Evolutionary conservation across 2,113 vertebrate species (phyloP), one percentile per base, ranked within the genome.

Genomic region (Prionailurus bengalensis): DNA sequence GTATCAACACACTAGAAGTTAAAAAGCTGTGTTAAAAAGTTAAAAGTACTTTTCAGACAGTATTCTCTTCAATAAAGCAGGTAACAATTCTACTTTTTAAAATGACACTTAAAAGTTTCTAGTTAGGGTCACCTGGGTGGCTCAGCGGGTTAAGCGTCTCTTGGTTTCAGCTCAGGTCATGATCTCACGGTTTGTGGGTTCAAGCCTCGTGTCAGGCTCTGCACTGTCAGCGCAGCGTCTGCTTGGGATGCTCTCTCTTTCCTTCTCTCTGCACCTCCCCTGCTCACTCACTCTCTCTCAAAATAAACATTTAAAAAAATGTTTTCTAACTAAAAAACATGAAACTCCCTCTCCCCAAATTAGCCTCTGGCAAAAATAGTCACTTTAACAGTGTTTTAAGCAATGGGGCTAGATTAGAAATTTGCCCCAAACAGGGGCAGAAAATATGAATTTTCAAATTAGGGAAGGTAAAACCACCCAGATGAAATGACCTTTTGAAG

Each of bases 381-480:
- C n/a, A 89, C 63, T 83, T 88, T n/a, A 94, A 53, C 7, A 45
- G 6, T 66, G 36, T 89, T 95, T 95, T 86, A 86, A 87, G 85
- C 33, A 78, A 86, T 4, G 51, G 70, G 65, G 71, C 39, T 91
- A n/a, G 65, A 68, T 74, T 88, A 88, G 70, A 88, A 63, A 42
- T 48, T 71, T 94, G 23, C 21, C 36, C 42, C 33, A 79, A 27
- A 81, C 2, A 91, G 79, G 58, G 31, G 42, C 92, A 78, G 42
- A 83, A 94, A 91, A 78, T 71, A 39, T 65, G 45, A 79, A 79
- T 88, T 81, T 86, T 92, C 39, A 70, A 80, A 96, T 45, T n/a
- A 45, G 16, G 65, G 21, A 58, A 66, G 68, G 63, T 45, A 94
- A 94, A 61, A 23, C 21, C 58, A 29, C 53, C 53, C 95, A 82